A percentile compares a stretch with the other conserved stretches of the same genome.
phyloP scores from a whole-genome alignment of 1,140 invertebrate genomes.

The Cyclina sinensis region DNA sequence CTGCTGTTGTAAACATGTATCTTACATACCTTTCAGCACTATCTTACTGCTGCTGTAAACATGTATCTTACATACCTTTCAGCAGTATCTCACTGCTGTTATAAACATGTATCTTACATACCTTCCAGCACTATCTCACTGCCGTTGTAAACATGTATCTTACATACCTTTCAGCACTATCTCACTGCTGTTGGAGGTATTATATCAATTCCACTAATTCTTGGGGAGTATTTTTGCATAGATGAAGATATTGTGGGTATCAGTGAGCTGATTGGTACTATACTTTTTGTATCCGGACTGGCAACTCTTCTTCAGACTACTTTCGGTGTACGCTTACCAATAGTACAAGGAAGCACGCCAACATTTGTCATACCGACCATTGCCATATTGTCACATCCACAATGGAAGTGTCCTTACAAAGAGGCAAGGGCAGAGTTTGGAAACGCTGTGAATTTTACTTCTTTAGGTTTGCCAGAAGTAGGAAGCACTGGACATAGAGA shows the following conservation, averaged over 20 bases:
- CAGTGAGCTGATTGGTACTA: slow-evolving; percentile 89
- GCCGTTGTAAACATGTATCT: too few species aligned
- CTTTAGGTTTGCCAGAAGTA: slow-evolving; percentile 3
- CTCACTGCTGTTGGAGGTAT: slow-evolving; percentile 35
- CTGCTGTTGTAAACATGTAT: too few species aligned
- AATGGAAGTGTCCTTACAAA: slow-evolving; percentile 91
- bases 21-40: too few species aligned
- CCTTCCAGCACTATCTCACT: too few species aligned
- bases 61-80: too few species aligned
- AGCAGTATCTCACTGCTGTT: too few species aligned
- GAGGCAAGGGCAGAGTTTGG: slow-evolving; percentile 9
- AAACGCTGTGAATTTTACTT: neutral
- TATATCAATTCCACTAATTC: slow-evolving; percentile 13
- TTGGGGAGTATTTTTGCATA: slow-evolving; percentile 22
- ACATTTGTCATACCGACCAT: slow-evolving; percentile 94
- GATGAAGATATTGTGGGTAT: slow-evolving; percentile 28
- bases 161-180: slow-evolving; percentile 53
- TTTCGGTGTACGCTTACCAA: slow-evolving; percentile 90
- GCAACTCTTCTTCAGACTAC: slow-evolving; percentile 93
- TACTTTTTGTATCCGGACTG: slow-evolving; percentile 95
- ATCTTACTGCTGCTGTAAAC: too few species aligned
- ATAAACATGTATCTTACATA: too few species aligned
- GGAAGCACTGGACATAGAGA: neutral
- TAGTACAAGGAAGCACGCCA: slow-evolving; percentile 93
- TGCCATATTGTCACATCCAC: slow-evolving; percentile 92